These are phyloP conservation scores for Melipona quadrifasciata DNA, from an alignment of 1,140 invertebrate genomes.

Conservation along the genomic window DNA sequence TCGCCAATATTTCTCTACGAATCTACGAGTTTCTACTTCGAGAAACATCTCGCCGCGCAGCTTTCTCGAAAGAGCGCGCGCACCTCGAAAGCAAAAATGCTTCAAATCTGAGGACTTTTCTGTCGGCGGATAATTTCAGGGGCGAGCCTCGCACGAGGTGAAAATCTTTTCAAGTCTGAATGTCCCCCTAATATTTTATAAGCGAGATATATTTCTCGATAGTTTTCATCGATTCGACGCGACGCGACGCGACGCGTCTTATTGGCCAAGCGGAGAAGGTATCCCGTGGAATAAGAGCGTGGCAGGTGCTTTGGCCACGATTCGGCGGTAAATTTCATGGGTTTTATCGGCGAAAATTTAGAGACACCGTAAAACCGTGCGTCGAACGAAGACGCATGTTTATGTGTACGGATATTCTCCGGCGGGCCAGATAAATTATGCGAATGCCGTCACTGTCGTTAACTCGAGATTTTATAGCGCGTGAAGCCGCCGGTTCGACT, in stretches of 20 bases:
- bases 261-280: neutral
- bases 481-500: conserved; percentile 10
- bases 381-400: conserved; percentile 60
- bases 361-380: conserved; percentile 63
- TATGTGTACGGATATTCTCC: conserved; percentile 54
- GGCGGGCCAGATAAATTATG: conserved; percentile 2
- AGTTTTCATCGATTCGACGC: conserved; percentile 29
- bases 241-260: neutral
- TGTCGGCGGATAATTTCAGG: neutral
- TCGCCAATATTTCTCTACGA: neutral
- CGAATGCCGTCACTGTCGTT: conserved; percentile 16
- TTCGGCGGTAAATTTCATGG: conserved; percentile 65
- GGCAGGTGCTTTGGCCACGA: conserved; percentile 48
- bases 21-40: neutral
- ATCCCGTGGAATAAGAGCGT: conserved; percentile 40
- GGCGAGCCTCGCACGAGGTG: neutral
- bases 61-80: too few relatives aligned
- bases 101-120: neutral
- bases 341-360: conserved; percentile 72
- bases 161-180: neutral
- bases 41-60: neutral
- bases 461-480: conserved; percentile 24
- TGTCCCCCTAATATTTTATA: neutral
- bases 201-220: neutral
- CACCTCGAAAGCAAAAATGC: neutral